Conservation (phyloP, 2,113 vertebrate species). For the Oxygymnocypris stewartii region DNA sequence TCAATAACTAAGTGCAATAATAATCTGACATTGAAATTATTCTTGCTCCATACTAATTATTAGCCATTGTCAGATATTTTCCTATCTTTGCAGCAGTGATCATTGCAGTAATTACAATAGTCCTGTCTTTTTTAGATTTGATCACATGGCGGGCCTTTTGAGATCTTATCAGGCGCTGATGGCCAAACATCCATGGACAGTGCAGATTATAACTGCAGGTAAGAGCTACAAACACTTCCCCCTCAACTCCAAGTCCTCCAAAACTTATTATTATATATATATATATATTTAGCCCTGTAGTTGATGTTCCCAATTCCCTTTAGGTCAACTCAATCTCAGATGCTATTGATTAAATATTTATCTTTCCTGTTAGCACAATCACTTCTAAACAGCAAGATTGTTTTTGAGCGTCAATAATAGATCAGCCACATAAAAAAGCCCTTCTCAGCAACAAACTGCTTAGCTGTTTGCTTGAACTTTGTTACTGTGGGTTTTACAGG, state of each 20-base stretch:
- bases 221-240: constrained; percentile 54
- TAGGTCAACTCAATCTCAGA: constrained; percentile 50
- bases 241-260: neutral
- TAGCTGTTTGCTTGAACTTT: constrained; percentile 25
- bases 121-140: neutral
- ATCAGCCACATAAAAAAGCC: constrained; percentile 10
- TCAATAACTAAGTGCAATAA: neutral
- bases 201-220: constrained; percentile 88
- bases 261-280: too few relatives aligned
- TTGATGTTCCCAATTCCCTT: neutral
- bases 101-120: neutral
- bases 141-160: constrained; percentile 81
- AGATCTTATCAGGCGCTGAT: constrained; percentile 80
- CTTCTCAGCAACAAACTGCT: neutral
- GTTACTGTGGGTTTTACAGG: neutral
- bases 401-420: constrained; percentile 11
- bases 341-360: constrained; percentile 30
- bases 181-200: constrained; percentile 80
- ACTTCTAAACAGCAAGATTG: neutral
- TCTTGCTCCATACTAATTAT: neutral
- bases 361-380: neutral
- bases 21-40: neutral
- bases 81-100: neutral
- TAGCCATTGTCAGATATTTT: neutral
- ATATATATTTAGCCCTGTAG: too few relatives aligned